These are phyloP conservation scores for Parasteatoda lunata DNA, from an alignment of 2,888 invertebrate species.

Conservation along the genomic window DNA sequence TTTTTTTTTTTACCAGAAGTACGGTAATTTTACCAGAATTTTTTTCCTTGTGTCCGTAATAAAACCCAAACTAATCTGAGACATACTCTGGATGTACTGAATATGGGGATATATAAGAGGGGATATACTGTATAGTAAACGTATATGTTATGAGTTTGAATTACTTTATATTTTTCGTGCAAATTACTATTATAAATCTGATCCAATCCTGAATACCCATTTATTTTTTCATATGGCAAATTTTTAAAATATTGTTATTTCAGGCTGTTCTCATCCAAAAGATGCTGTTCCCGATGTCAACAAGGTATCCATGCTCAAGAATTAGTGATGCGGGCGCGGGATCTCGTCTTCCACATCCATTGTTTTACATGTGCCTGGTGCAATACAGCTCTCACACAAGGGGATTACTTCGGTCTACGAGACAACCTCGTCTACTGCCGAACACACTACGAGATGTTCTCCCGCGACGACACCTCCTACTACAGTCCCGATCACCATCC, in stretches of 20 bases:
- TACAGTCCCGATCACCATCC: background rate
- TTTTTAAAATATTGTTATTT: background rate
- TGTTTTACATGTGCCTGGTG: conserved; percentile 96
- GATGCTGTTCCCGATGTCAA: conserved; percentile 89
- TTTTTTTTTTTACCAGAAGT: too few species aligned
- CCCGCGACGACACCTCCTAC: conserved; percentile 69
- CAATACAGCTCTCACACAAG: conserved; percentile 89
- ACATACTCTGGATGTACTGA: too few species aligned
- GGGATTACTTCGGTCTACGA: conserved; percentile 92
- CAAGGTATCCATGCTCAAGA: conserved; percentile 91
- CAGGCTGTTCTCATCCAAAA: conserved; percentile 76
- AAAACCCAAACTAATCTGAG: too few species aligned
- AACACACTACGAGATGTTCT: conserved; percentile 82
- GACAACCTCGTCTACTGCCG: conserved; percentile 83
- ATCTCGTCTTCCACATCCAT: conserved; percentile 93
- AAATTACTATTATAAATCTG: too few species aligned
- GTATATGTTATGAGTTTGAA: too few species aligned
- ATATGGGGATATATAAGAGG: too few species aligned
- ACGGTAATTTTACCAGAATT: too few species aligned
- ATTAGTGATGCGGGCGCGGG: conserved; percentile 94
- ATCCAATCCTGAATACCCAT: too few species aligned
- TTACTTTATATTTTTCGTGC: too few species aligned
- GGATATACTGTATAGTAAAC: too few species aligned
- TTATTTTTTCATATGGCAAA: too few species aligned
- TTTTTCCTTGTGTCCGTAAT: too few species aligned